These are phyloP conservation scores for Agonopterix arenella DNA, from an alignment of 2,888 invertebrate genomes.

Conservation along the genomic window DNA sequence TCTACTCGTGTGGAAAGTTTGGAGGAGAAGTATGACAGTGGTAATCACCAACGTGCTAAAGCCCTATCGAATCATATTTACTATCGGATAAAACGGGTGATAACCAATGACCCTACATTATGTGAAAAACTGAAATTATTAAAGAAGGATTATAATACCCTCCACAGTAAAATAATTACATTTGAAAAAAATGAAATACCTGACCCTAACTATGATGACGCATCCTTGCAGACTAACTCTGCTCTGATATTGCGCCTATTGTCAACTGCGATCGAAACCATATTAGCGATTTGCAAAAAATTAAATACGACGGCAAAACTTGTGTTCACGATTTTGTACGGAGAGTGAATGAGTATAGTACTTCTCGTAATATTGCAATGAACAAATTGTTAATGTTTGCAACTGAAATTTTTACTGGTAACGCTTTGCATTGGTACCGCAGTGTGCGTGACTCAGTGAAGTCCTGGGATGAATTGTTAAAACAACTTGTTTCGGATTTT, in stretches of 20 bases:
- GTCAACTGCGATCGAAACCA: background rate
- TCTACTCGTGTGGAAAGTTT: background rate
- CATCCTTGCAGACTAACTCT: background rate
- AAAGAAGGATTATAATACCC: background rate
- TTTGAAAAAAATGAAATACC: background rate
- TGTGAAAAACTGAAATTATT: background rate
- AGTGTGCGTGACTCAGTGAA: background rate
- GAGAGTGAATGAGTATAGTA: conserved; percentile 4
- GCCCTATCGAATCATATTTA: background rate
- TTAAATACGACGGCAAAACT: conserved; percentile 8
- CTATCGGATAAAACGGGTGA: background rate
- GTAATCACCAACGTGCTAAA: background rate
- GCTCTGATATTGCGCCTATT: background rate
- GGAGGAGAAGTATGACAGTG: background rate
- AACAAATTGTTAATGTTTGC: conserved; percentile 3
- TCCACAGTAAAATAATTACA: background rate
- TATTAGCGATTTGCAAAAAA: background rate
- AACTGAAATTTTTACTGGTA: conserved; percentile 4
- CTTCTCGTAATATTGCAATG: background rate
- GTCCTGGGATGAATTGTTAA: background rate
- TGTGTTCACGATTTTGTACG: conserved; percentile 10
- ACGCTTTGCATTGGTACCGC: conserved; percentile 6
- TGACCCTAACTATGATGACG: background rate
- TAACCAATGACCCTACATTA: background rate
- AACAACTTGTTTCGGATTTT: conserved; percentile 6